A percentile compares a stretch with the other conserved stretches of the same genome.
phyloP scores from a whole-genome alignment of 2,888 invertebrate genomes.

The Laspeyria flexula region DNA sequence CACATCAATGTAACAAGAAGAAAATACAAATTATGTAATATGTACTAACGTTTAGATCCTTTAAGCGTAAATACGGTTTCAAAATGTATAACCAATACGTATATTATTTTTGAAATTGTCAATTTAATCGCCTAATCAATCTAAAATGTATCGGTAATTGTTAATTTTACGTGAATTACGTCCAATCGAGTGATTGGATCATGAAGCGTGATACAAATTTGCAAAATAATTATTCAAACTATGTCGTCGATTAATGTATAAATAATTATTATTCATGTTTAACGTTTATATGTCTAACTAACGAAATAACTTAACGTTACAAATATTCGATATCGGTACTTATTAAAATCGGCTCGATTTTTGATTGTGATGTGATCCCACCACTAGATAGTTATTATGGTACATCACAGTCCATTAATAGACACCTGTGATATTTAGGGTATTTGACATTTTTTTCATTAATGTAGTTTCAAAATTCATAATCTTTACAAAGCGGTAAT shows the following conservation, averaged over 20 bases:
- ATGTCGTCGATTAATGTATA: too few relatives aligned
- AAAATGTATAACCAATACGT: conserved; percentile 32
- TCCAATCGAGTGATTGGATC: conserved; percentile 40
- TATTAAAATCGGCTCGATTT: background rate
- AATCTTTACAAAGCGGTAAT: too few relatives aligned
- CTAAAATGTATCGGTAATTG: conserved; percentile 29
- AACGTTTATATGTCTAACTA: too few relatives aligned
- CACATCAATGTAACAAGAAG: too few relatives aligned
- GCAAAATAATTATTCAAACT: too few relatives aligned
- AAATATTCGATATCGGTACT: background rate
- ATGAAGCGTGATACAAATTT: conserved; percentile 13
- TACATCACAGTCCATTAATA: conserved; percentile 21
- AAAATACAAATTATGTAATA: too few relatives aligned
- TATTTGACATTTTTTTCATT: background rate
- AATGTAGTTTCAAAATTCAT: too few relatives aligned
- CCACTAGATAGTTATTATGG: conserved; percentile 43
- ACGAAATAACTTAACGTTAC: background rate
- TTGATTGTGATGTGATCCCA: conserved; percentile 40
- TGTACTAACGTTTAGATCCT: conserved; percentile 29
- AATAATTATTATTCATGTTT: too few relatives aligned
- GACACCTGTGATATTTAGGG: background rate
- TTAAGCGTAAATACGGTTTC: conserved; percentile 42
- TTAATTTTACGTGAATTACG: conserved; percentile 13
- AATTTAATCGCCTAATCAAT: conserved; percentile 32
- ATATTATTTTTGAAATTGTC: conserved; percentile 38